Evolutionary conservation across 2,113 vertebrate species (phyloP).

Genomic region (Callipepla californica): DNA sequence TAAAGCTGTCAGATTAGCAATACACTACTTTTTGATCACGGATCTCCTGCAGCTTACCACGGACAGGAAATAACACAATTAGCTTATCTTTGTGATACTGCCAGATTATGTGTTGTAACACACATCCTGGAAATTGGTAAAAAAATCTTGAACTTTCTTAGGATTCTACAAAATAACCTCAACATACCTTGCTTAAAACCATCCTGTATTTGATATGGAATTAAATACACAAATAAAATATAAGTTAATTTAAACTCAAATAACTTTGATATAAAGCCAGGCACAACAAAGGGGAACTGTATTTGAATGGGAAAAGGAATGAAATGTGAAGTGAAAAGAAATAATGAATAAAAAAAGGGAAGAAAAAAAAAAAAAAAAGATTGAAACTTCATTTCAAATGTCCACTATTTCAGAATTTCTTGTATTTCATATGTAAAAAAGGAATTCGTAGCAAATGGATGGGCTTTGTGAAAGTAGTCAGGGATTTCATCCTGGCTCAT

Average conservation of each 20-base stretch:
- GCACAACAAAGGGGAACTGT: neutral
- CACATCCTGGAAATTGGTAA: neutral
- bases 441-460: neutral
- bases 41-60: neutral
- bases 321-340: constrained; percentile 4
- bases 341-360: neutral
- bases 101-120: neutral
- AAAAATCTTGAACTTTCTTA: neutral
- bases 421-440: neutral
- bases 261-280: neutral
- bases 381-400: no score
- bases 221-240: neutral
- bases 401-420: constrained; percentile 20
- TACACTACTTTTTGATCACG: neutral
- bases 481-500: constrained; percentile 44
- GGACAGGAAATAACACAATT: neutral
- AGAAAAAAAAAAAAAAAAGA: no score
- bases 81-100: neutral
- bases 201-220: neutral
- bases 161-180: neutral
- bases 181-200: neutral
- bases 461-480: constrained; percentile 49
- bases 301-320: neutral
- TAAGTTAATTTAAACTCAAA: neutral
- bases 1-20: neutral